Evolutionary conservation across 64 coral and sea anemone genomes (phyloP), one percentile per base, ranked within the genome.

Genomic region (Pachyseris speciosa): DNA sequence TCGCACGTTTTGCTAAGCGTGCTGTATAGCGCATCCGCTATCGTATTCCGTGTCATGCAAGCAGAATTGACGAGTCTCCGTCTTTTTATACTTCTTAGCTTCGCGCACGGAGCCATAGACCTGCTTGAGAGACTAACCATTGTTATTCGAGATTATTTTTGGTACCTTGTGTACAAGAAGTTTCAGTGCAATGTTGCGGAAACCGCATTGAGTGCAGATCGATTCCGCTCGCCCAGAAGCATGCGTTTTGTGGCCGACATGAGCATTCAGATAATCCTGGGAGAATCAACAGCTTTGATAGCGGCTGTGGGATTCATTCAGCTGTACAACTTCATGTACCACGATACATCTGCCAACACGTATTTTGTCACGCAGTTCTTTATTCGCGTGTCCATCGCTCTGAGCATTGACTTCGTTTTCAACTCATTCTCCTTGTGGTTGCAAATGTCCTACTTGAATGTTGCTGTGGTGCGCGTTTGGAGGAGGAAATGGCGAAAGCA

Each of bases 201-300:
- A 17, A 16, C 6, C 22, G 47, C 53, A 2, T 74, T 85, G 11
- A 57, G 42, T 20, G 71, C 69, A 22, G 63, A 19, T 30, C 52
- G 66, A 51, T 86, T 93, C n/a, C 88, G 88, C 30, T 72, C 88
- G 10, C 94, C 73, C 45, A 91, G 89, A 22, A 95, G 94, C 57
- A 81, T 85, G 47, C 94, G 94, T 44, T 29, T 95, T 33, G 86
- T 91, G 0, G 94, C 94, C 24, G 89, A 95, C 78, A 31, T 95
- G 44, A 95, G 88, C 34, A 91, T 95, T 39, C 94, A 95, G 73
- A 95, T 95, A 13, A 91, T 95, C 15, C 52, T 95, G 41, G 76
- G 86, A 37, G 94, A 95, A 32, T 79, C 89, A 10, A 95, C 84
- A 15, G 73, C 88, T 26, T 31, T 96, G 9, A 87, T 96, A 37